Evolutionary conservation across 2,113 vertebrate genomes (phyloP).

Genomic region (Vulpes lagopus): DNA sequence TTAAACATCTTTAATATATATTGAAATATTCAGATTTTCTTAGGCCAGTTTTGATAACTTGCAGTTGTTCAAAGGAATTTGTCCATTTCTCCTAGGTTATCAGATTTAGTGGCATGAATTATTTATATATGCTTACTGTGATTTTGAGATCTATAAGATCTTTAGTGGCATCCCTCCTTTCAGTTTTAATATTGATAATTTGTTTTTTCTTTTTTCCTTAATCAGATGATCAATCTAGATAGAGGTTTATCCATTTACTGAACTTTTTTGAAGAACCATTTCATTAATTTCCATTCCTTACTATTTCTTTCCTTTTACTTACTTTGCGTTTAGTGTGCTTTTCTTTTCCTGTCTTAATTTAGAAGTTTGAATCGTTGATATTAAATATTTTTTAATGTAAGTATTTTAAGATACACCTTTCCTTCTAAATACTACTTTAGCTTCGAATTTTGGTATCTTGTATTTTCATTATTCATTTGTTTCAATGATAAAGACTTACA

Average conservation of each 20-base stretch:
- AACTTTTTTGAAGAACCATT: neutral
- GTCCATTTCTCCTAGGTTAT: neutral
- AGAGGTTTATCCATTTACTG: slow-evolving; percentile 12
- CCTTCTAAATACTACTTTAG: neutral
- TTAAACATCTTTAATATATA: slow-evolving; percentile 38
- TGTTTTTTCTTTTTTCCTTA: neutral
- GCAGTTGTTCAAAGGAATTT: neutral
- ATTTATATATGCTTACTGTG: neutral
- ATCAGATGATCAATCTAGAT: neutral
- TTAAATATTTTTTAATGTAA: slow-evolving; percentile 50
- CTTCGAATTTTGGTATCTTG: neutral
- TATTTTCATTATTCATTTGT: slow-evolving; percentile 12
- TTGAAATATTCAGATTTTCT: slow-evolving; percentile 16
- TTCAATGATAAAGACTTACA: neutral
- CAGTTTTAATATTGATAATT: neutral
- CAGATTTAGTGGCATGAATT: neutral
- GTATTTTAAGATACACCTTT: neutral
- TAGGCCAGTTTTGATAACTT: slow-evolving; percentile 18
- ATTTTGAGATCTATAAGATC: neutral
- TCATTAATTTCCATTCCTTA: neutral
- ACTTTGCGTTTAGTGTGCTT: neutral
- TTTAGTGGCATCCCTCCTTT: neutral
- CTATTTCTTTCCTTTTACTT: neutral
- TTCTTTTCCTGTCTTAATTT: slow-evolving; percentile 30
- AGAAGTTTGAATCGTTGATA: neutral